Evolutionary conservation across 2,113 vertebrate species (phyloP).

Genomic region (Phrynocephalus versicolor): DNA sequence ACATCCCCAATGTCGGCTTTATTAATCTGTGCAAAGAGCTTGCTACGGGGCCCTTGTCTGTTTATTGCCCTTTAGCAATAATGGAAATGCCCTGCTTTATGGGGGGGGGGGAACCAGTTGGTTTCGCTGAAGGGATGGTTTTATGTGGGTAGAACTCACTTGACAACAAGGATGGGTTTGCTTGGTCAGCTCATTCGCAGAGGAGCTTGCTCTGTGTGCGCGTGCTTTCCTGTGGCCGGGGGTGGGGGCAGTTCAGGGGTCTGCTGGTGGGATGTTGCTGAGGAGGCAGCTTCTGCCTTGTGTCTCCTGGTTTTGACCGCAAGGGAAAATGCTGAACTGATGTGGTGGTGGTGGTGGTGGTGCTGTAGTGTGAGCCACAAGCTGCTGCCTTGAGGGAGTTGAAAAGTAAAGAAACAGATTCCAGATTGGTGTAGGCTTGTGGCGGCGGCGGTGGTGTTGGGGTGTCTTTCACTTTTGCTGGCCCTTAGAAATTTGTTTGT

Average conservation of each 20-base stretch:
- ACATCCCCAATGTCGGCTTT: neutral
- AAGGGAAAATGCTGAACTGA: neutral
- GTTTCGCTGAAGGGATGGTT: neutral
- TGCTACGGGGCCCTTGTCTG: neutral
- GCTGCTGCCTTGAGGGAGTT: neutral
- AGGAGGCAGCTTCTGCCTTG: constrained; percentile 6
- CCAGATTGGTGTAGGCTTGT: neutral
- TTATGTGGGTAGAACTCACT: neutral
- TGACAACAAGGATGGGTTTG: neutral
- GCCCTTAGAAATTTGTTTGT: neutral
- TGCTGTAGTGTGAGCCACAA: neutral
- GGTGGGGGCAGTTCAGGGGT: neutral
- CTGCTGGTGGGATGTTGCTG: constrained; percentile 25
- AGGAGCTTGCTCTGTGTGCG: neutral
- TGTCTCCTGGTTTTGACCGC: neutral
- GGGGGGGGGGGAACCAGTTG: neutral
- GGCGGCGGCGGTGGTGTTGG: neutral
- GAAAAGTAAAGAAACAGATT: neutral
- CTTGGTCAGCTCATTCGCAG: constrained; percentile 1
- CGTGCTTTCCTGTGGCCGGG: neutral
- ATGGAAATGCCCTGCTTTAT: neutral
- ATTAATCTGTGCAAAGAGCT: neutral
- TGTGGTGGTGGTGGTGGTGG: neutral
- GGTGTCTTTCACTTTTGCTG: neutral
- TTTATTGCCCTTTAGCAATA: neutral